phyloP scores from a whole-genome alignment of 2,113 vertebrate species.

The Rostratula benghalensis region DNA sequence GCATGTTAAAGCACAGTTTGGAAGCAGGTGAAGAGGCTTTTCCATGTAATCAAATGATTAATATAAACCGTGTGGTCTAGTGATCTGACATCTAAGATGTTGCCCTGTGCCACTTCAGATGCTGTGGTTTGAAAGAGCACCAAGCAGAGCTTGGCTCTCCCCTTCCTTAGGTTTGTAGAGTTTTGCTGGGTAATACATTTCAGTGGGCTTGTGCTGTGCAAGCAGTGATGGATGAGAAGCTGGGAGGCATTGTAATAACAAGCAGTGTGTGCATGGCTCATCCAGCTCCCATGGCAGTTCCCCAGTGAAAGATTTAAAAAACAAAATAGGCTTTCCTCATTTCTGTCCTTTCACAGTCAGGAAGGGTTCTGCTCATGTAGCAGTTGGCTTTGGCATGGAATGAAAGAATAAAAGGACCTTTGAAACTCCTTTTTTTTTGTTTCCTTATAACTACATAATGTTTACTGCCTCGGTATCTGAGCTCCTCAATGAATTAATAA shows the following conservation, averaged over 20 bases:
- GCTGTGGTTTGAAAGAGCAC: constrained; percentile 4
- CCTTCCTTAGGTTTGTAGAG: neutral
- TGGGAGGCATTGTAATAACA: neutral
- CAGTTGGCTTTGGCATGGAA: neutral
- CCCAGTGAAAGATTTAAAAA: neutral
- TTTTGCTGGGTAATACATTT: neutral
- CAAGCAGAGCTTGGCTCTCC: neutral
- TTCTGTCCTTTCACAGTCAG: neutral
- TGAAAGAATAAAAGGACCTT: neutral
- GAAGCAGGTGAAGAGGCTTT: neutral
- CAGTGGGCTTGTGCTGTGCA: neutral
- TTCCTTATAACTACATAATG: neutral
- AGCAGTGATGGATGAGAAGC: neutral
- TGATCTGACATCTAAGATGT: neutral
- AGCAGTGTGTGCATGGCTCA: neutral
- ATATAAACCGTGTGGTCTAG: neutral
- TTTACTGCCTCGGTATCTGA: neutral
- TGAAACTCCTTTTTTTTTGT: neutral
- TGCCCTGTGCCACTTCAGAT: neutral
- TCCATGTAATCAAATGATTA: neutral
- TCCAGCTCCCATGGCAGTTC: neutral
- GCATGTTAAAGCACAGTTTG: neutral
- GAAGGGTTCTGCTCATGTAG: neutral
- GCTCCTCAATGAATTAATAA: neutral
- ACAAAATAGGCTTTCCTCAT: neutral